phyloP scores from a whole-genome alignment of 2,888 invertebrate genomes.

The Cantharis flavilabris region DNA sequence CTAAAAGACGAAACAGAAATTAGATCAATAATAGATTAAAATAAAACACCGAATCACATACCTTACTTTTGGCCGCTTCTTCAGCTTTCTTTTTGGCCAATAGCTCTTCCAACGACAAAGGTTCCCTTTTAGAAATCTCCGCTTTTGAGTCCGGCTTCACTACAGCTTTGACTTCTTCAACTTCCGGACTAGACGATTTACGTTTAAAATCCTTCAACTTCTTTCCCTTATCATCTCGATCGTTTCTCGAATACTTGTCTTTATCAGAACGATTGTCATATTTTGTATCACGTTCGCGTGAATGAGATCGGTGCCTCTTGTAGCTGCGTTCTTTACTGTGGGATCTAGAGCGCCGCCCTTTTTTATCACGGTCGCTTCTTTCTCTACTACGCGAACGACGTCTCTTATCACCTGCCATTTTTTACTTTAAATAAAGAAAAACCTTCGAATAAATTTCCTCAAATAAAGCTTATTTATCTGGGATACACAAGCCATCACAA shows the following conservation, averaged over 20 bases:
- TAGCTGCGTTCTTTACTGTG: conserved; percentile 50
- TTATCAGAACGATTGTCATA: conserved; percentile 41
- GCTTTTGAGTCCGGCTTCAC: conserved; percentile 35
- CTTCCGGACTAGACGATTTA: conserved; percentile 52
- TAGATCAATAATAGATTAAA: background rate
- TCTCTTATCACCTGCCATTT: conserved; percentile 53
- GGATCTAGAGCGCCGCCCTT: conserved; percentile 51
- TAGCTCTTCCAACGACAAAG: conserved; percentile 93
- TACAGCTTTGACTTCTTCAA: conserved; percentile 48
- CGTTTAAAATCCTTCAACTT: conserved; percentile 43
- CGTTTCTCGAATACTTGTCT: conserved; percentile 36
- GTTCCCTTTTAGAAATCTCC: conserved; percentile 69
- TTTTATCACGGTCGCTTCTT: conserved; percentile 46
- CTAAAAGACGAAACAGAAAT: conserved; percentile 47
- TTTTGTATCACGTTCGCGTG: conserved; percentile 48
- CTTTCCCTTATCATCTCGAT: conserved; percentile 41
- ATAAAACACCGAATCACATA: conserved; percentile 40
- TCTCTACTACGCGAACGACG: conserved; percentile 55
- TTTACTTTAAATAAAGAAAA: background rate
- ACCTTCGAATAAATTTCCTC: background rate
- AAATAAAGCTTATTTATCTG: background rate
- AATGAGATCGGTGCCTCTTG: conserved; percentile 48
- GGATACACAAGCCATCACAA: background rate
- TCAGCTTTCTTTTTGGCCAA: conserved; percentile 95
- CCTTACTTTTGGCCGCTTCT: conserved; percentile 90